Evolutionary conservation across 2,113 vertebrate genomes (phyloP).

Genomic region (Amphiprion percula): DNA sequence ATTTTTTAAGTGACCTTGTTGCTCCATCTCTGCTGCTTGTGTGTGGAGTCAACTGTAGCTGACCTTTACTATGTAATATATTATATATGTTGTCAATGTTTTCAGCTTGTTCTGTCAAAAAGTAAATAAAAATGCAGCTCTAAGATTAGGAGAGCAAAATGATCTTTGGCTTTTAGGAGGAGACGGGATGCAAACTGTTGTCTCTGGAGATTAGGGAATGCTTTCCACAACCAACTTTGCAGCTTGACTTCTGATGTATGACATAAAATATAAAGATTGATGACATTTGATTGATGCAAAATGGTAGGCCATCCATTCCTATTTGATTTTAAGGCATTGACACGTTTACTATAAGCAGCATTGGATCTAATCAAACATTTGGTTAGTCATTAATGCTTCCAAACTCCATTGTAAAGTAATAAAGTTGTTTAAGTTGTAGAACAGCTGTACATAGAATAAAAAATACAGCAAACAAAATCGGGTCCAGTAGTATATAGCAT

Average conservation of each 20-base stretch:
- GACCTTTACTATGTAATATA: too few species aligned
- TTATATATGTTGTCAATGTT: too few species aligned
- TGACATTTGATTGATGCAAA: constrained; percentile 13
- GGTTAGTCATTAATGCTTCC: not conserved
- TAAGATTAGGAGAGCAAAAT: not conserved
- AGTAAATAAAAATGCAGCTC: too few species aligned
- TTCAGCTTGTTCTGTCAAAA: not conserved
- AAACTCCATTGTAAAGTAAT: not conserved
- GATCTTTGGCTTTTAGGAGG: not conserved
- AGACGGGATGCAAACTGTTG: not conserved
- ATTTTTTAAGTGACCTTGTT: too few species aligned
- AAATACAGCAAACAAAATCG: not conserved
- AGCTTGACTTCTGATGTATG: not conserved
- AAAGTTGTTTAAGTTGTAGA: not conserved
- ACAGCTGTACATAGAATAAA: not conserved
- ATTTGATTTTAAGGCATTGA: not conserved
- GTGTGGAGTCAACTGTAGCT: too few species aligned
- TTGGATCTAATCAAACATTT: not conserved
- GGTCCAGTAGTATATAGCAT: not conserved
- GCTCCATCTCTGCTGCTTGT: too few species aligned
- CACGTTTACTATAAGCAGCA: not conserved
- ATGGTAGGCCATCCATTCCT: not conserved
- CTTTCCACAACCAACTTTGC: too few species aligned
- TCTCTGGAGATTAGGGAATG: not conserved
- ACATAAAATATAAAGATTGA: not conserved